A percentile compares a stretch with the other conserved stretches of the same genome.
phyloP scores from a whole-genome alignment of 1,140 invertebrate genomes.

The Ptiloglossa arizonensis region DNA sequence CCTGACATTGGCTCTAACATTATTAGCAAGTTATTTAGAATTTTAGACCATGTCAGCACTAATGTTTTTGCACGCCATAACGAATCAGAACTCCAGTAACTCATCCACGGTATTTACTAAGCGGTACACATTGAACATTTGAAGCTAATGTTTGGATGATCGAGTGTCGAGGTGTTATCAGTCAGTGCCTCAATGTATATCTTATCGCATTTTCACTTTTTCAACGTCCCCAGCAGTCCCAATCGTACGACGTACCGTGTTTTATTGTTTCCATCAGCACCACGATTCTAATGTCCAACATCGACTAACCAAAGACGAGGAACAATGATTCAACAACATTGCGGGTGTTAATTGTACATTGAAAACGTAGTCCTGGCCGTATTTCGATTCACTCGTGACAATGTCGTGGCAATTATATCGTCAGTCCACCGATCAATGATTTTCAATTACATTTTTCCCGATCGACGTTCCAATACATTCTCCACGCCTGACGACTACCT shows the following conservation, averaged over 20 bases:
- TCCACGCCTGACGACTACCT: neutral
- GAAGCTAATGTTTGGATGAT: neutral
- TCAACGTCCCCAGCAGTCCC: neutral
- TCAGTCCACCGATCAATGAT: neutral
- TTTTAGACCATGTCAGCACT: too few species aligned
- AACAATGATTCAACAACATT: neutral
- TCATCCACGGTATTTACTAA: neutral
- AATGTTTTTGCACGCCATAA: too few species aligned
- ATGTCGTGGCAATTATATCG: neutral
- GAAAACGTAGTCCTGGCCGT: neutral
- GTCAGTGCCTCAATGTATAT: too few species aligned
- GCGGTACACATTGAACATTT: constrained; percentile 1
- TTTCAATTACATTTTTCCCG: neutral
- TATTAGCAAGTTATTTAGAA: neutral
- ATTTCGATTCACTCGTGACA: neutral
- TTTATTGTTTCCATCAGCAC: neutral
- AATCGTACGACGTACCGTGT: too few species aligned
- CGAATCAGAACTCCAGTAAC: too few species aligned
- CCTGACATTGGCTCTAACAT: too few species aligned
- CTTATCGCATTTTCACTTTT: neutral
- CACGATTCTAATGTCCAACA: neutral
- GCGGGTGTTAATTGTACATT: neutral
- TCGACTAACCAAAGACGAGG: neutral
- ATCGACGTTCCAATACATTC: neutral
- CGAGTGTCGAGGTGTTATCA: too few species aligned